Percentiles rank a stretch among this genome's conserved stretches.
phyloP scores from a whole-genome alignment of 2,797 vertebrate genomes.

The Tapera naevia region DNA sequence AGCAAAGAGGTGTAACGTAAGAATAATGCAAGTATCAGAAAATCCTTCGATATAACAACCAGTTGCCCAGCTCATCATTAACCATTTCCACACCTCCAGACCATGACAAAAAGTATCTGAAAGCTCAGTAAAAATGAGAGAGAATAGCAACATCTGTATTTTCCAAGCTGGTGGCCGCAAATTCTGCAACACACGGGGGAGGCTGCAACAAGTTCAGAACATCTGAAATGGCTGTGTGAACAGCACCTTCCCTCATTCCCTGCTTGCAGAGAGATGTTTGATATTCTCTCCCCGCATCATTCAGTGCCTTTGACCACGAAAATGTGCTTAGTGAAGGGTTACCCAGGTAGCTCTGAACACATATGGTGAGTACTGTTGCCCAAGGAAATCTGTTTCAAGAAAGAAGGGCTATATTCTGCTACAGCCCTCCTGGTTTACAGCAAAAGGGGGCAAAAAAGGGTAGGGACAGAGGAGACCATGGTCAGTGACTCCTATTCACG shows the following conservation, averaged over 20 bases:
- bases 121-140: neutral
- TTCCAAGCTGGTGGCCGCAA: neutral
- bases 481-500: neutral
- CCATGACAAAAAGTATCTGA: neutral
- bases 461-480: neutral
- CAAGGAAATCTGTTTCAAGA: neutral
- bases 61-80: neutral
- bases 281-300: neutral
- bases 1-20: neutral
- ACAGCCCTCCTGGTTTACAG: neutral
- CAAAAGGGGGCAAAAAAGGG: neutral
- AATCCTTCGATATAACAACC: neutral
- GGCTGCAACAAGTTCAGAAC: conserved; percentile 27
- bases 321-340: neutral
- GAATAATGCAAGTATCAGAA: neutral
- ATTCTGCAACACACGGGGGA: neutral
- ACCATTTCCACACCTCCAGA: neutral
- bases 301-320: neutral
- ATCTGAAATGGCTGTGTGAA: conserved; percentile 1
- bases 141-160: neutral
- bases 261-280: neutral
- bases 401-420: neutral
- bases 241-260: neutral
- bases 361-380: rapidly evolving
- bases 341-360: neutral